Evolutionary conservation across 1,140 invertebrate species (phyloP).

Genomic region (Sycobia sp.): DNA sequence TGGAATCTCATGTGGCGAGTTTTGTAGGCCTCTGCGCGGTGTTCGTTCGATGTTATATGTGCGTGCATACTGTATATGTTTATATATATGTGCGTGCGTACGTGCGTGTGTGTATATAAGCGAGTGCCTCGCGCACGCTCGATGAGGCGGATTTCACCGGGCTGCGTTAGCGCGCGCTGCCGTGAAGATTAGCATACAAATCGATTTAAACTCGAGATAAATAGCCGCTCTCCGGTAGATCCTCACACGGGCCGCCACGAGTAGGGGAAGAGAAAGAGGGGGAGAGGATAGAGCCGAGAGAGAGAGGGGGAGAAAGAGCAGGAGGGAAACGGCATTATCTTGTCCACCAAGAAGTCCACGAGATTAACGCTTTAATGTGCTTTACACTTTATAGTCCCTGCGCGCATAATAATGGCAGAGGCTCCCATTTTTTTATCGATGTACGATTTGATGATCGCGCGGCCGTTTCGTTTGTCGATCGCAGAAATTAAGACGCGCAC

Average conservation of each 20-base stretch:
- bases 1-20: constrained; percentile 59
- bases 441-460: constrained; percentile 26
- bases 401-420: constrained; percentile 28
- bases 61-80: background rate
- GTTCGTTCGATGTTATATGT: constrained; percentile 58
- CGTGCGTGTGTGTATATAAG: background rate
- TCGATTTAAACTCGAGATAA: constrained; percentile 64
- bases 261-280: background rate
- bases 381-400: constrained; percentile 54
- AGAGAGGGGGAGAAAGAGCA: constrained; percentile 47
- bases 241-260: constrained; percentile 47
- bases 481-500: too few relatives aligned
- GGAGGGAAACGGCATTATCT: constrained; percentile 58
- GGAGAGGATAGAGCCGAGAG: too few relatives aligned
- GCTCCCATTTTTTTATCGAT: constrained; percentile 34
- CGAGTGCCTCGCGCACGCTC: constrained; percentile 4
- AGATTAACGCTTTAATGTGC: constrained; percentile 59
- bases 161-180: too few relatives aligned
- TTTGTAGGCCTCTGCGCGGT: constrained; percentile 52
- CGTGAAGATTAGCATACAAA: constrained; percentile 62
- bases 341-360: constrained; percentile 50
- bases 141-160: constrained; percentile 55
- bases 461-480: constrained; percentile 25
- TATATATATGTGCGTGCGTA: too few relatives aligned
- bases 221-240: constrained; percentile 58